Evolutionary conservation across 2,113 vertebrate species (phyloP).

Genomic region (Oxyruncus cristatus): DNA sequence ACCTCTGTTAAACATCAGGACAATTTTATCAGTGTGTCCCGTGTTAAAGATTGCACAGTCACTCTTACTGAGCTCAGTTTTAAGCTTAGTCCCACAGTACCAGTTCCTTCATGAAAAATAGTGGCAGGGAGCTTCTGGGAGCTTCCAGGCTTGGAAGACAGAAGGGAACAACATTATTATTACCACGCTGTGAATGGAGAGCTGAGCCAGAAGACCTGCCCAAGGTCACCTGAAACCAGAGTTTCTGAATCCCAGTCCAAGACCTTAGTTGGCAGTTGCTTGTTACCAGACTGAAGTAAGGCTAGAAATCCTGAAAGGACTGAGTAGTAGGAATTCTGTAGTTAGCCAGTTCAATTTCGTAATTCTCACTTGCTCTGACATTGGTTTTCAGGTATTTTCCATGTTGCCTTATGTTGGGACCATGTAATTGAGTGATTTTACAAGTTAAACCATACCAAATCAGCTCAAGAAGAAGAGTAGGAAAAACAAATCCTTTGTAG

Average conservation of each 20-base stretch:
- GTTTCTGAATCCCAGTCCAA: not conserved
- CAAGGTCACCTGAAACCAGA: not conserved
- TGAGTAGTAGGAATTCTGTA: not conserved
- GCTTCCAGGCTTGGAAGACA: not conserved
- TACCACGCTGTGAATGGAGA: not conserved
- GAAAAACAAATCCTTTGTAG: not conserved
- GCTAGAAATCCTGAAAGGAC: not conserved
- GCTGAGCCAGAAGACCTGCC: not conserved
- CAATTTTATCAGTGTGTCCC: not conserved
- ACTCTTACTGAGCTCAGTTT: not conserved
- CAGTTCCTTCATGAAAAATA: not conserved
- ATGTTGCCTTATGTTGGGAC: not conserved
- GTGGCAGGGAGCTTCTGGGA: not conserved
- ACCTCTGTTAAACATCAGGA: slow-evolving; percentile 1
- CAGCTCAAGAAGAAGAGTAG: not conserved
- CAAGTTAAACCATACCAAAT: not conserved
- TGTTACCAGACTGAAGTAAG: not conserved
- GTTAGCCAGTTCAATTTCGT: not conserved
- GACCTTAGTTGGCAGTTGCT: not conserved
- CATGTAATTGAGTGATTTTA: not conserved
- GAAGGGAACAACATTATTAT: not conserved
- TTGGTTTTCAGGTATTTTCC: not conserved
- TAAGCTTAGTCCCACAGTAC: not conserved
- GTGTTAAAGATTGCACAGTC: not conserved
- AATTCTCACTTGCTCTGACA: not conserved